Conservation (phyloP, 2,888 invertebrate species). For the Oxyteleia sp. region DNA sequence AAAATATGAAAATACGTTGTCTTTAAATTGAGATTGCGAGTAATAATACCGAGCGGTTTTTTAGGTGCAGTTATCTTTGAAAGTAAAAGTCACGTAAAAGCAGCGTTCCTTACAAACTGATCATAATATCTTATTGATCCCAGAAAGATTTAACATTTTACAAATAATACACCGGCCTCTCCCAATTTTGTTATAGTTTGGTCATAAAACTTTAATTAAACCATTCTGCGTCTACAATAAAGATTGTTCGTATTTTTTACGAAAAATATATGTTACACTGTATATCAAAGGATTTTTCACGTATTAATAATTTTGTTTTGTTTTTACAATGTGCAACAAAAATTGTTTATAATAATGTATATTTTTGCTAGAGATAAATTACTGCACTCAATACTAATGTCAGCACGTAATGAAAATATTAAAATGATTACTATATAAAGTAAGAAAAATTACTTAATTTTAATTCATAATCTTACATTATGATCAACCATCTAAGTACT, state of each 20-base stretch:
- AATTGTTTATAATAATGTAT: too few species aligned
- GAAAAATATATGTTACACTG: not conserved
- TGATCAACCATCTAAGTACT: too few species aligned
- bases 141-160: slow-evolving; percentile 64
- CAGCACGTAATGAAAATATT: too few species aligned
- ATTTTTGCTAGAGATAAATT: too few species aligned
- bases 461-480: too few species aligned
- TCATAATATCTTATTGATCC: slow-evolving; percentile 71
- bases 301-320: not conserved
- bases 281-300: not conserved
- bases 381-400: too few species aligned
- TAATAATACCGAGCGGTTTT: slow-evolving; percentile 62
- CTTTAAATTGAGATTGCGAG: slow-evolving; percentile 61
- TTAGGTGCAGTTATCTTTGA: slow-evolving; percentile 82
- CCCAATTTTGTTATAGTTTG: slow-evolving; percentile 54
- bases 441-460: too few species aligned
- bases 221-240: slow-evolving; percentile 16
- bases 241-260: not conserved
- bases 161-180: slow-evolving; percentile 64
- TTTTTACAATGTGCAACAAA: too few species aligned
- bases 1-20: slow-evolving; percentile 5
- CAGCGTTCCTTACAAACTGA: slow-evolving; percentile 68
- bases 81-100: slow-evolving; percentile 84
- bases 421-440: too few species aligned
- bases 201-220: slow-evolving; percentile 41